These are phyloP conservation scores for Chirona hameri DNA, from an alignment of 2,888 invertebrate genomes.

Conservation along the genomic window DNA sequence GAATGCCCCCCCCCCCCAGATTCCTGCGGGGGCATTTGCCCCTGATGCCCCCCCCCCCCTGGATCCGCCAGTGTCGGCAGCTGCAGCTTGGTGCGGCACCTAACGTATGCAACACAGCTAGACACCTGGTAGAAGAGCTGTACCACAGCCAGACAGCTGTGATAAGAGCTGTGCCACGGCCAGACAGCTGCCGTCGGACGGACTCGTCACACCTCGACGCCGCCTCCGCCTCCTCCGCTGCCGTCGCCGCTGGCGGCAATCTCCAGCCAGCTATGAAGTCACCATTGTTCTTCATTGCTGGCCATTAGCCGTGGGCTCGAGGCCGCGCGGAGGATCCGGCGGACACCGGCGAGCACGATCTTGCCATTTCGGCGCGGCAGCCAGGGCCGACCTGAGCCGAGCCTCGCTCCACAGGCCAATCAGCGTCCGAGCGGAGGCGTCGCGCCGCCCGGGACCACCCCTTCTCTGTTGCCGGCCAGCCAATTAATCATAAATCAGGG, in stretches of 20 bases:
- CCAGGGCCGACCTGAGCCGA: neutral
- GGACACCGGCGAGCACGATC: neutral
- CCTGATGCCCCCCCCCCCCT: too few species aligned
- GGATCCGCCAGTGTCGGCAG: too few species aligned
- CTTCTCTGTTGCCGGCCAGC: neutral
- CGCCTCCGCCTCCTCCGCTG: neutral
- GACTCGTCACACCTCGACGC: too few species aligned
- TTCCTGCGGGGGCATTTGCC: too few species aligned
- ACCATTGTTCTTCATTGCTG: neutral
- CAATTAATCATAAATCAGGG: conserved; percentile 24
- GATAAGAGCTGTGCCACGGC: neutral
- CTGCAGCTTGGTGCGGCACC: too few species aligned
- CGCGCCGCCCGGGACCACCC: neutral
- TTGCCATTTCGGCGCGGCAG: neutral
- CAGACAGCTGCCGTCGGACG: too few species aligned
- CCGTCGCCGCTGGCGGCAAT: neutral
- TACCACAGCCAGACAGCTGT: neutral
- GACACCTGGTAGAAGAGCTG: too few species aligned
- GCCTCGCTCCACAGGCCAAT: neutral
- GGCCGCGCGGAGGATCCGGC: neutral
- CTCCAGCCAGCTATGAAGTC: neutral
- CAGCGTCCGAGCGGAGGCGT: neutral
- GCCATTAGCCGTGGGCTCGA: neutral
- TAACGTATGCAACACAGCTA: too few species aligned
- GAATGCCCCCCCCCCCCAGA: too few species aligned